Evolutionary conservation across 2,113 vertebrate species (phyloP), one percentile per base, ranked within the genome.

Genomic region (Coryphaenoides rupestris): DNA sequence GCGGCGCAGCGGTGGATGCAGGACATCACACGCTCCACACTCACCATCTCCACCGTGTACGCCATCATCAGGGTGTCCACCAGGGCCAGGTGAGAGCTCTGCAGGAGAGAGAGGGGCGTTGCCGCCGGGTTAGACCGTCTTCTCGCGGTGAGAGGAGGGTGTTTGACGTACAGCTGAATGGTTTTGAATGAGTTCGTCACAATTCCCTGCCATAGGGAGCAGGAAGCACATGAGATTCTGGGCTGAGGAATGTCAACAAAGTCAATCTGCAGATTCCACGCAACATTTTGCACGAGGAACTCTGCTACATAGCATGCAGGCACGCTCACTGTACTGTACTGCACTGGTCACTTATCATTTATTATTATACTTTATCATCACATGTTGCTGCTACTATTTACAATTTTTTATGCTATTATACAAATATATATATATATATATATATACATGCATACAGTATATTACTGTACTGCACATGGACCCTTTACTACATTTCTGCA

Each of bases 21-120:
- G 0, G 92, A 84, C 55, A 97, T 90, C 45, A 98, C 95, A 62
- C 96, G 91, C 82, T 99, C 96, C 50, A 96, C 86, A 0, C 95
- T 99, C 89, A 99, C 87, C 97, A 98, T 98, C 90, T 99, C 97
- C 70, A 95, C 95, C 0, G 95, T 95, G 19, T 98, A 99, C 0
- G 96, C 95, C 96, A 98, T 98, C 96, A 99, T 99, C 40, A 99
- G 86, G 2, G 96, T 94, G 65, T 99, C 97, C 0, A 96, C 93
- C 89, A 99, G 94, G 2, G 96, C 96, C 90, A 99, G 65, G 60
- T 99, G 96, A 77, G 95, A 94, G 55, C 92, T 95, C 96, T 99
- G 77, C 0, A 50, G 54, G 21, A 70, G 17, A 69, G 15, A 13
- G 15, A n/a, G n/a, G n/a, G n/a, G n/a, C n/a, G n/a, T n/a, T n/a